Conservation (phyloP, 1,140 invertebrate species). For the Listronotus oregonensis region DNA sequence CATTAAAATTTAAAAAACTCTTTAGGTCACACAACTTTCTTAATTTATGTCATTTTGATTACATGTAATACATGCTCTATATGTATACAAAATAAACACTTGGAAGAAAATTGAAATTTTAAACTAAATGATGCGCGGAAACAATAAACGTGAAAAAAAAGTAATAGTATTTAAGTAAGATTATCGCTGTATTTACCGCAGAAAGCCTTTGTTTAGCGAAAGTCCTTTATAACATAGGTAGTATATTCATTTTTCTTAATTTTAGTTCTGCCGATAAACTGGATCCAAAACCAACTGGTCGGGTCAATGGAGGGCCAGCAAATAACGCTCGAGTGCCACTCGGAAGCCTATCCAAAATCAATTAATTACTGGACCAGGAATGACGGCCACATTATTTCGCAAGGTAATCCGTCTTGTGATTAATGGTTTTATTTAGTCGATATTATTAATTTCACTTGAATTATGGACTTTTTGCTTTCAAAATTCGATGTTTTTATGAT, state of each 20-base stretch:
- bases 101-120: too few species aligned
- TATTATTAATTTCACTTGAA: constrained; percentile 30
- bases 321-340: constrained; percentile 79
- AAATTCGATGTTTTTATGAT: constrained; percentile 12
- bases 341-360: constrained; percentile 84
- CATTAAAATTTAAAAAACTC: too few species aligned
- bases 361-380: constrained; percentile 57
- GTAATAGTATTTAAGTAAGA: too few species aligned
- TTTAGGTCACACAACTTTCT: too few species aligned
- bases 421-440: constrained; percentile 29
- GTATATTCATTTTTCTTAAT: constrained; percentile 11
- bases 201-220: too few species aligned
- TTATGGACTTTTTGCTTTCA: constrained; percentile 28
- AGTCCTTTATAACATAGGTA: too few species aligned
- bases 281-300: constrained; percentile 83
- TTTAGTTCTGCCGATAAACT: constrained; percentile 83
- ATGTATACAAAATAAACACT: too few species aligned
- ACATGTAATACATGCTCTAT: too few species aligned
- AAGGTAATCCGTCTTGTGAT: constrained; percentile 63
- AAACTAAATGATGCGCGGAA: too few species aligned
- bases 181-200: too few species aligned
- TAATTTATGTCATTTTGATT: too few species aligned
- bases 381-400: constrained; percentile 78
- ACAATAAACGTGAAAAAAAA: too few species aligned
- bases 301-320: constrained; percentile 76